A percentile compares a stretch with the other conserved stretches of the same genome.
Evolutionary conservation across 2,888 invertebrate species (phyloP).

Genomic region (Drosophila nr. perissopoda): DNA sequence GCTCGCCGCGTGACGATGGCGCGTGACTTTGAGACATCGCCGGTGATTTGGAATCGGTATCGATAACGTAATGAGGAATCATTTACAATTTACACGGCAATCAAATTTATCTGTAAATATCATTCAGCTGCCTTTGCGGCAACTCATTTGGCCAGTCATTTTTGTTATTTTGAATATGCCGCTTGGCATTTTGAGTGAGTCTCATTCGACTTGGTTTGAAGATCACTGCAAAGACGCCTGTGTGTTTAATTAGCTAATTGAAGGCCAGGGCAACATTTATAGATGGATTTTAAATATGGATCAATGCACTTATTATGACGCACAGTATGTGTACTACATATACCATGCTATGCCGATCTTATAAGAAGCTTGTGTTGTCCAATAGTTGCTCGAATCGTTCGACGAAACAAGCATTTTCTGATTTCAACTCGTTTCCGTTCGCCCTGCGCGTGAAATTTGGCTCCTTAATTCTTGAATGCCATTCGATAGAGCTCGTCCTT

Average conservation of each 20-base stretch:
- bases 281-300: neutral
- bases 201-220: neutral
- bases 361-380: neutral
- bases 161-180: neutral
- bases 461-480: neutral
- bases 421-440: neutral
- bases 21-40: constrained; percentile 63
- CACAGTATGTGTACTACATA: neutral
- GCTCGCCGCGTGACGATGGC: constrained; percentile 70
- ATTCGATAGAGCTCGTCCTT: neutral
- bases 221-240: constrained; percentile 4
- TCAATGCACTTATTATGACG: neutral
- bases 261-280: neutral
- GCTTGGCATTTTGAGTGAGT: neutral
- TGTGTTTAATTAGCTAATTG: neutral
- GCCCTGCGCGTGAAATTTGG: neutral
- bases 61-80: constrained; percentile 51
- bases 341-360: neutral
- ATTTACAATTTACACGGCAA: constrained; percentile 11
- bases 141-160: neutral
- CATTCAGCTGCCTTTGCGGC: neutral
- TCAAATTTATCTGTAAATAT: constrained; percentile 11
- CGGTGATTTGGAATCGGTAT: constrained; percentile 65
- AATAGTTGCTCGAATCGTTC: neutral
- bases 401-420: neutral